phyloP scores from a whole-genome alignment of 2,888 invertebrate genomes.

The Phytoseiulus persimilis region DNA sequence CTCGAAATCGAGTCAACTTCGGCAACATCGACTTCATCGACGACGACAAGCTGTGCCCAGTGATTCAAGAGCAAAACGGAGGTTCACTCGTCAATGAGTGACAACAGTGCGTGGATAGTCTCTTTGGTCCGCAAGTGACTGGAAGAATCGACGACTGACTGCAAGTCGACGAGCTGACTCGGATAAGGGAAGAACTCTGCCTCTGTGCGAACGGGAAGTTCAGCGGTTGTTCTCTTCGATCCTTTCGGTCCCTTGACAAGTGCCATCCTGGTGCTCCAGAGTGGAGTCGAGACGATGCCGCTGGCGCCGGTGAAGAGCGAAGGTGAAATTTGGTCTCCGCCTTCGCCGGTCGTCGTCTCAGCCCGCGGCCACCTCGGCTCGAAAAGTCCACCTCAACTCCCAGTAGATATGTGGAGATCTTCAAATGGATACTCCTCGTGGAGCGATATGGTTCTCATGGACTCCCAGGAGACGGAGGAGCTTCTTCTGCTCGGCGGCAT shows the following conservation, averaged over 20 bases:
- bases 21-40: background rate
- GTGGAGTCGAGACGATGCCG: constrained; percentile 36
- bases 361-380: constrained; percentile 26
- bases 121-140: background rate
- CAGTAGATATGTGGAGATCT: constrained; percentile 16
- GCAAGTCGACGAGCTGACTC: background rate
- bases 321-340: constrained; percentile 28
- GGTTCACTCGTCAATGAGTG: background rate
- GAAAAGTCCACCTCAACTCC: constrained; percentile 14
- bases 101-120: background rate
- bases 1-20: background rate
- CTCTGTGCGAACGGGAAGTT: background rate
- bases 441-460: constrained; percentile 25
- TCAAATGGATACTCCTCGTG: constrained; percentile 37
- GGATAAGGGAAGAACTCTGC: background rate
- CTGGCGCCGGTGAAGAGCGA: constrained; percentile 38
- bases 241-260: background rate
- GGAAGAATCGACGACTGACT: background rate
- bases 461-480: constrained; percentile 29
- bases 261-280: constrained; percentile 36
- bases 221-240: background rate
- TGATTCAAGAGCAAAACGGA: background rate
- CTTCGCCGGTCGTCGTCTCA: constrained; percentile 35
- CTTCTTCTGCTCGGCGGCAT: background rate
- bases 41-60: background rate